Percentiles rank a stretch among this genome's conserved stretches.
phyloP scores from a whole-genome alignment of 2,888 invertebrate species.

The Noctuana brunneofusca region DNA sequence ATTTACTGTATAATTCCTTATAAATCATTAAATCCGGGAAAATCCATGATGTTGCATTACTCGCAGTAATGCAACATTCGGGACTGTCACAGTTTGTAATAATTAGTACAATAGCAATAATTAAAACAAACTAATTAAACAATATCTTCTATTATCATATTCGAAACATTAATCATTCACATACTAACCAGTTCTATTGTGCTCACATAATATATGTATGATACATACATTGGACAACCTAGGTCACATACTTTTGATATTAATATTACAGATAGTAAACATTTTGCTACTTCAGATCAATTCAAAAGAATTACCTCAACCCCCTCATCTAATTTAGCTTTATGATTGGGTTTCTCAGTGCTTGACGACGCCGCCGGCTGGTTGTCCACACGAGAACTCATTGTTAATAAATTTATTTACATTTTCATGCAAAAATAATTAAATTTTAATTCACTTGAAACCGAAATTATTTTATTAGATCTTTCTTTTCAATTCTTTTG shows the following conservation, averaged over 20 bases:
- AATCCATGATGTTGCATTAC: no score
- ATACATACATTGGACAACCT: neutral
- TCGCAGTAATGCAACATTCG: no score
- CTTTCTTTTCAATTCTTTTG: neutral
- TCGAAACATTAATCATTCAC: no score
- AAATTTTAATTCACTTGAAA: neutral
- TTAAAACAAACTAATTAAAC: no score
- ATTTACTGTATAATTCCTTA: no score
- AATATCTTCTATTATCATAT: no score
- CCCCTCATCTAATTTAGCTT: conserved; percentile 59
- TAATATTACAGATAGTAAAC: conserved; percentile 9
- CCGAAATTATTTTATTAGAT: neutral
- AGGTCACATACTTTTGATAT: neutral
- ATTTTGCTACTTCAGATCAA: neutral
- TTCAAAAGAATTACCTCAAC: conserved; percentile 61
- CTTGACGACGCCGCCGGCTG: conserved; percentile 51
- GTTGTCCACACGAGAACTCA: conserved; percentile 66
- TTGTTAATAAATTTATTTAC: conserved; percentile 39
- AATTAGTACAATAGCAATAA: no score
- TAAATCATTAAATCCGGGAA: no score
- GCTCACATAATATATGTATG: neutral
- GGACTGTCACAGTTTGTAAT: no score
- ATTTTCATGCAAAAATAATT: conserved; percentile 12
- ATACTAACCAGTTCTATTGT: no score
- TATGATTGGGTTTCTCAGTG: conserved; percentile 50